phyloP scores from a whole-genome alignment of 2,888 invertebrate genomes.

The Athalia circularis region DNA sequence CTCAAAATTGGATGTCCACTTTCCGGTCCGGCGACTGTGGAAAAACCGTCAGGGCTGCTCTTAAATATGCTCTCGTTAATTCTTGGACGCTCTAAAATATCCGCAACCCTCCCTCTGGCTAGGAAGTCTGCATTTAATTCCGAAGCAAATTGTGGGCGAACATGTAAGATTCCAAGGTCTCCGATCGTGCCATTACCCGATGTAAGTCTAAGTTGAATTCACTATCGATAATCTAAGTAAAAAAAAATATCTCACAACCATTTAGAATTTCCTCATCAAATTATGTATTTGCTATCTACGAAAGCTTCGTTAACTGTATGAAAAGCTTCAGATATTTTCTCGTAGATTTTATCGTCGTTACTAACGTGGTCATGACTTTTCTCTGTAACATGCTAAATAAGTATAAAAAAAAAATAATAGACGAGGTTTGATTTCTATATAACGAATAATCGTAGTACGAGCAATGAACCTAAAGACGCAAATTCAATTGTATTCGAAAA shows the following conservation, averaged over 20 bases:
- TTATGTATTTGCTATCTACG: slow-evolving; percentile 10
- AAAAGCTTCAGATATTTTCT: not conserved
- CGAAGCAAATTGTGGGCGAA: not conserved
- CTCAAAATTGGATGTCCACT: not conserved
- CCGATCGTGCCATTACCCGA: not conserved
- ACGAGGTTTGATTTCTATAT: slow-evolving; percentile 7
- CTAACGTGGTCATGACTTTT: slow-evolving; percentile 11
- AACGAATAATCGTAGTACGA: slow-evolving; percentile 11
- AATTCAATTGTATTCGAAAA: not conserved
- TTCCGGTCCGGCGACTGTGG: not conserved
- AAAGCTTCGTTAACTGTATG: slow-evolving; percentile 6
- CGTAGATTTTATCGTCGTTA: not conserved
- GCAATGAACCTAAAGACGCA: slow-evolving; percentile 7
- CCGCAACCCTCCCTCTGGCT: not conserved
- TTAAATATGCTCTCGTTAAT: not conserved
- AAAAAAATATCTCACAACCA: not conserved
- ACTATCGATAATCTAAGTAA: not conserved
- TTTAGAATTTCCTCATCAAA: slow-evolving; percentile 4
- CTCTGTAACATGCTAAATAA: slow-evolving; percentile 6
- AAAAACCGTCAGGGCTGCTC: not conserved
- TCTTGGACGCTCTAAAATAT: not conserved
- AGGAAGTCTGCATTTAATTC: slow-evolving; percentile 13
- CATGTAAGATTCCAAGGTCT: too few species aligned
- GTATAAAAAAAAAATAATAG: not conserved
- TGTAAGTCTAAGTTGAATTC: not conserved